These are phyloP conservation scores for Germaria angustata DNA, from an alignment of 2,888 invertebrate species.

Conservation along the genomic window DNA sequence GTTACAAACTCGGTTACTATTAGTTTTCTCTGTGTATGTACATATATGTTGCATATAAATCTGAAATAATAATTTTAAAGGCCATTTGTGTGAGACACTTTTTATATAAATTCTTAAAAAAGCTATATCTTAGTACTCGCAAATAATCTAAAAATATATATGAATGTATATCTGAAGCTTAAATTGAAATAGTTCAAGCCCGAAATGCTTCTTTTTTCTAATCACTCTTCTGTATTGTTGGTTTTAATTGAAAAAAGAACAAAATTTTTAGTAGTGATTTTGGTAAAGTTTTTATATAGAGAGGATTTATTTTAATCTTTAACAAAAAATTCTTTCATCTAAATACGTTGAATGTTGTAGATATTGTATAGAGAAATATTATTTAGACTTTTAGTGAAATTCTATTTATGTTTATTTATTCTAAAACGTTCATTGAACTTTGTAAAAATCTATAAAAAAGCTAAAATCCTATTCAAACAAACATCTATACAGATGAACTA, in stretches of 20 bases:
- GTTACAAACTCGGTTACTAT: too few relatives aligned
- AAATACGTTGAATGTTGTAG: conserved; percentile 9
- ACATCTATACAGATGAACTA: background rate
- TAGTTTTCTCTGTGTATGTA: too few relatives aligned
- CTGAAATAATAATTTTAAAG: too few relatives aligned
- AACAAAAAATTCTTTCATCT: conserved; percentile 29
- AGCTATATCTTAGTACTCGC: too few relatives aligned
- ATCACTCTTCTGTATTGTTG: background rate
- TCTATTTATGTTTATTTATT: conserved; percentile 38
- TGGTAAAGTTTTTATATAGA: background rate
- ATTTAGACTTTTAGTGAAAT: conserved; percentile 35
- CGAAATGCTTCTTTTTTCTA: background rate
- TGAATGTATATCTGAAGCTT: too few relatives aligned
- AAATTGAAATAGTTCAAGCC: background rate
- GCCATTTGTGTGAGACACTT: too few relatives aligned
- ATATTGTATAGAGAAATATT: background rate
- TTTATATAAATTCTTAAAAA: too few relatives aligned
- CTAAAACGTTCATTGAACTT: conserved; percentile 46
- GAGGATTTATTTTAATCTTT: conserved; percentile 45
- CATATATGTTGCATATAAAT: too few relatives aligned
- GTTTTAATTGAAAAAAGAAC: background rate
- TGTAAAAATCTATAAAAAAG: conserved; percentile 9
- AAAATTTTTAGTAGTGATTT: conserved; percentile 27
- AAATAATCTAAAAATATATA: too few relatives aligned
- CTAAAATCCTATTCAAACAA: conserved; percentile 11